Evolutionary conservation across 2,113 vertebrate genomes (phyloP), one percentile per base, ranked within the genome.

Genomic region (Lonchura striata): DNA sequence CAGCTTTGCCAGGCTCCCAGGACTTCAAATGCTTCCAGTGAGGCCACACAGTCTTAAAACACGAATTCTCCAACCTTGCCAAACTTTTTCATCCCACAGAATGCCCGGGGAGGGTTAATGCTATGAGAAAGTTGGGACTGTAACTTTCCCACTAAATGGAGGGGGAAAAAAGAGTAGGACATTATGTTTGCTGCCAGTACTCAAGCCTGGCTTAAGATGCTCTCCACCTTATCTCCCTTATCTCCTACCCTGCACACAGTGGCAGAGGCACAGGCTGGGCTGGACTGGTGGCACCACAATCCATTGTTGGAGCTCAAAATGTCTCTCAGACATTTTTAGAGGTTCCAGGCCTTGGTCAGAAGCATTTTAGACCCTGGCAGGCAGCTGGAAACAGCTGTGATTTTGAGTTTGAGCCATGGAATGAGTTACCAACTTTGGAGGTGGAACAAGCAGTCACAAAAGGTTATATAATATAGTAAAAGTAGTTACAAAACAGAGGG

Each of bases 121-220:
- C 65, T 57, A 10, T 8, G 23, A 41, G 35, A 69, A 79, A 91
- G 61, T 5, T 31, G 9, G 37, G 65, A 49, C 6, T 37, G 41
- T 12, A 64, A 54, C 23, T 87, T 91, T 86, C 82, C 65, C 50
- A 57, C 39, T 75, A 20, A 83, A 46, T 11, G 7, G 33, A 6
- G 3, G 2, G 0, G 0, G 1, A 33, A 49, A 77, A 19, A 61
- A 53, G 33, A 37, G 12, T 11, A 52, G 60, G 75, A 56, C 28
- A 15, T 64, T 19, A 9, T 11, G 22, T 64, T 87, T 91, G 57
- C 52, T 96, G 90, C 64, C 78, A 84, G 39, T 61, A 35, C 24
- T 50, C 0, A 0, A 69, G 46, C 41, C 70, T 56, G 59, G 17
- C 6, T 85, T 24, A 42, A 79, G 15, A 14, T 87, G 50, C 52